Conservation (phyloP, 35 echinoderm and acorn worm genomes). For the Ptychodera flava region DNA sequence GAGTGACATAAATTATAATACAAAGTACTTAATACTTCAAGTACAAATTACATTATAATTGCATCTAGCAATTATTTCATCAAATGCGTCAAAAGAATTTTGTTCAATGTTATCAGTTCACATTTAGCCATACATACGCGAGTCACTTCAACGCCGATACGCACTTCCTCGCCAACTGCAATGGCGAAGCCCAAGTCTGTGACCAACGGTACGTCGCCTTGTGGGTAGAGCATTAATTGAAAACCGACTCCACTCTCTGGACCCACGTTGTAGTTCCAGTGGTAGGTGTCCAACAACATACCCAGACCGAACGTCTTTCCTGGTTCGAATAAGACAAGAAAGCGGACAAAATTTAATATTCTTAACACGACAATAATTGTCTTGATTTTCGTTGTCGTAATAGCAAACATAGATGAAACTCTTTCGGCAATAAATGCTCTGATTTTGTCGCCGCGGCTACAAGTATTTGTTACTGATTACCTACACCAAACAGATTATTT, state of each 20-base stretch:
- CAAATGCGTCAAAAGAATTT: background rate
- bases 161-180: slow-evolving; percentile 19
- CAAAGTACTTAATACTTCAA: too few species aligned
- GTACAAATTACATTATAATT: too few species aligned
- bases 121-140: slow-evolving; percentile 6
- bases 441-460: background rate
- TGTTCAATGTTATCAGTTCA: background rate
- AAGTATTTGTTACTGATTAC: background rate
- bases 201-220: slow-evolving; percentile 23
- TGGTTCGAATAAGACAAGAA: background rate
- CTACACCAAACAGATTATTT: background rate
- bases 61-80: background rate
- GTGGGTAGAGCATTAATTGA: slow-evolving; percentile 22
- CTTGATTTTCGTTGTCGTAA: too few species aligned
- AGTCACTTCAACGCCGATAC: slow-evolving; percentile 18
- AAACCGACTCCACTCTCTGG: slow-evolving; percentile 21
- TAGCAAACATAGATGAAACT: too few species aligned
- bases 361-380: too few species aligned
- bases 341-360: too few species aligned
- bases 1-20: too few species aligned
- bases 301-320: slow-evolving; percentile 26
- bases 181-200: slow-evolving; percentile 29
- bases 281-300: slow-evolving; percentile 18
- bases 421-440: background rate
- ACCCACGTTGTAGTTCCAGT: slow-evolving; percentile 27